Conservation (phyloP, 2,888 invertebrate genomes). For the Tetropium fuscum region DNA sequence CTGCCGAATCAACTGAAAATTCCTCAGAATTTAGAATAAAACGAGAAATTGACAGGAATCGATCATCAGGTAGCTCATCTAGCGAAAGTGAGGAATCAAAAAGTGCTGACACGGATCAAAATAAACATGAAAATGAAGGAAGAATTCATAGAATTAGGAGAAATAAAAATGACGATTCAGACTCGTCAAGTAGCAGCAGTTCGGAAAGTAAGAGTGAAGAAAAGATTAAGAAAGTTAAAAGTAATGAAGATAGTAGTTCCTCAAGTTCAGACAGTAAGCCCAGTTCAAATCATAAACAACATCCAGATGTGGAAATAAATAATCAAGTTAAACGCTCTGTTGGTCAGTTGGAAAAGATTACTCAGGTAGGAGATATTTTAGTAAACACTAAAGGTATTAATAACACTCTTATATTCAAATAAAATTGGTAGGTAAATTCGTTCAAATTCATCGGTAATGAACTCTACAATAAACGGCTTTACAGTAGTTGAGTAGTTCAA, state of each 20-base stretch:
- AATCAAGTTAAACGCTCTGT: conserved; percentile 28
- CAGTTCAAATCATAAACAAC: conserved; percentile 26
- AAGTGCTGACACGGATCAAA: too few species aligned
- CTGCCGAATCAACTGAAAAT: neutral
- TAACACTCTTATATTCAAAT: too few species aligned
- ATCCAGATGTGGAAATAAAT: conserved; percentile 12
- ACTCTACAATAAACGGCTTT: too few species aligned
- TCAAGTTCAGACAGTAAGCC: conserved; percentile 22
- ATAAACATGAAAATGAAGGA: neutral
- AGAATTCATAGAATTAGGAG: neutral
- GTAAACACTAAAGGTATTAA: too few species aligned
- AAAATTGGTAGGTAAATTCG: too few species aligned
- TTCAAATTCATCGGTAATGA: too few species aligned
- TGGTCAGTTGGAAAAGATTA: conserved; percentile 12
- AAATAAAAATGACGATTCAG: neutral
- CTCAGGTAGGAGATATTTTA: conserved; percentile 14
- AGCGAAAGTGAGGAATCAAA: neutral
- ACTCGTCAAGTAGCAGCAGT: neutral
- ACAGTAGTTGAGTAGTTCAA: too few species aligned
- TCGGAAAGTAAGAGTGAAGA: neutral
- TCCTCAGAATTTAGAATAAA: neutral
- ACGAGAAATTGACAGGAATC: too few species aligned
- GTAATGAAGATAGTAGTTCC: neutral
- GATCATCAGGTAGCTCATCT: neutral
- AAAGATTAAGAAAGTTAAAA: neutral